Percentiles rank a stretch among this genome's conserved stretches.
Evolutionary conservation across 1,140 invertebrate species (phyloP).

Genomic region (Drosophila auraria): DNA sequence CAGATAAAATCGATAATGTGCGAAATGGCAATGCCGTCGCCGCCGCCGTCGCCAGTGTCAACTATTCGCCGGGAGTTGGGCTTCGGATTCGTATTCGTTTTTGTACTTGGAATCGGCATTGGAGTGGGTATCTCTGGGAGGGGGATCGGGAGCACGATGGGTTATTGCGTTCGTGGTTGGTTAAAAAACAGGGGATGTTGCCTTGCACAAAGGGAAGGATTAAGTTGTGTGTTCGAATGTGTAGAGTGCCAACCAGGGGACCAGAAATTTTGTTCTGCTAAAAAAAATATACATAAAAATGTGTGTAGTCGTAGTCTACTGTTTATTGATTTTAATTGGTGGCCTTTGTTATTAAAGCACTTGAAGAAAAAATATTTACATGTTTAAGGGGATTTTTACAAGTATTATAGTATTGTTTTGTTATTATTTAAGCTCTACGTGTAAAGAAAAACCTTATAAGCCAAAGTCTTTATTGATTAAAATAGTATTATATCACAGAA

Average conservation of each 20-base stretch:
- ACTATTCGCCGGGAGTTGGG: conserved; percentile 26
- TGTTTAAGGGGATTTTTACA: neutral
- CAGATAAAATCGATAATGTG: conserved; percentile 83
- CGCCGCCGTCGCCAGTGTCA: neutral
- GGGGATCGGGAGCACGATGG: conserved; percentile 18
- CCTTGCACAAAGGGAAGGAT: neutral
- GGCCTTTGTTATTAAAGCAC: conserved; percentile 2
- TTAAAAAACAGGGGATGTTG: conserved; percentile 22
- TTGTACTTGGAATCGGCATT: neutral
- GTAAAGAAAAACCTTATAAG: neutral
- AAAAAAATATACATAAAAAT: neutral
- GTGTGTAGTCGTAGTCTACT: neutral
- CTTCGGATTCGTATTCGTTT: neutral
- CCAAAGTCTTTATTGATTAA: neutral
- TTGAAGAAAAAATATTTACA: neutral
- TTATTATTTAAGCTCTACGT: neutral
- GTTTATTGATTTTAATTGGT: conserved; percentile 20
- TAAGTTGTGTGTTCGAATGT: conserved; percentile 21
- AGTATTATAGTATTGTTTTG: neutral
- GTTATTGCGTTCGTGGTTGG: conserved; percentile 5
- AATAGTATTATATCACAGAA: no score
- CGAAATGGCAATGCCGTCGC: conserved; percentile 54
- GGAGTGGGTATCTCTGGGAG: neutral
- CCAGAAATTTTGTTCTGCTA: conserved; percentile 3
- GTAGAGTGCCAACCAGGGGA: conserved; percentile 2